A percentile compares a stretch with the other conserved stretches of the same genome.
Conservation (phyloP, 2,797 vertebrate genomes). For the Brachymystax lenok region DNA sequence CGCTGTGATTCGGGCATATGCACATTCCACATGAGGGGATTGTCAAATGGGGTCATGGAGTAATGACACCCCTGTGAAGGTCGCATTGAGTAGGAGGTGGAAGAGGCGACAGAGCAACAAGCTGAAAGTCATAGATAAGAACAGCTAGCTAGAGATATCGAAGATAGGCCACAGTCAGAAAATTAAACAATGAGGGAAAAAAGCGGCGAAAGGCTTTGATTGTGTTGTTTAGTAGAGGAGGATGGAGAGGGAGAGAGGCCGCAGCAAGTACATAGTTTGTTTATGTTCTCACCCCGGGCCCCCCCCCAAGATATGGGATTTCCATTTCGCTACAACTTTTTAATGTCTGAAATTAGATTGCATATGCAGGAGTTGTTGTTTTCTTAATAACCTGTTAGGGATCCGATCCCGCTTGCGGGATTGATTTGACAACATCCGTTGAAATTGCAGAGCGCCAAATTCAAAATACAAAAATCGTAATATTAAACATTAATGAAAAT, state of each 20-base stretch:
- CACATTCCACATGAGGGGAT: conserved; percentile 91
- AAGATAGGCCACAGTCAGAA: conserved; percentile 79
- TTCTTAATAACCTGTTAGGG: too few relatives aligned
- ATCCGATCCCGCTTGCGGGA: too few relatives aligned
- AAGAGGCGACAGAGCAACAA: conserved; percentile 84
- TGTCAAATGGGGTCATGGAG: conserved; percentile 95
- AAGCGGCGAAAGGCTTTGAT: conserved; percentile 77
- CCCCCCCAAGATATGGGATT: conserved; percentile 65
- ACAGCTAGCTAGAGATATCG: conserved; percentile 80
- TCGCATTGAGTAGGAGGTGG: conserved; percentile 85
- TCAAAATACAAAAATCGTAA: too few relatives aligned
- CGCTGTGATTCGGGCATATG: conserved; percentile 80
- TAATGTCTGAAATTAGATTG: conserved; percentile 64
- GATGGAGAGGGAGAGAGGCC: conserved; percentile 32
- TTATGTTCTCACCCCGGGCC: conserved; percentile 65
- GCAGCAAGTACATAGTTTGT: conserved; percentile 76
- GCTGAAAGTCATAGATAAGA: conserved; percentile 99
- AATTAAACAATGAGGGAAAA: conserved; percentile 86
- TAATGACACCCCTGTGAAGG: conserved; percentile 95
- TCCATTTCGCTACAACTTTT: conserved; percentile 63
- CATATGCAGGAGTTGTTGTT: conserved; percentile 62
- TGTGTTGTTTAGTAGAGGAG: conserved; percentile 76
- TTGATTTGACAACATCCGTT: too few relatives aligned
- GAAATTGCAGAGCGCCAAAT: too few relatives aligned
- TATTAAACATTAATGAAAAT: too few relatives aligned